Conservation (phyloP, 2,888 invertebrate species). For the Andricus quercusramuli region DNA sequence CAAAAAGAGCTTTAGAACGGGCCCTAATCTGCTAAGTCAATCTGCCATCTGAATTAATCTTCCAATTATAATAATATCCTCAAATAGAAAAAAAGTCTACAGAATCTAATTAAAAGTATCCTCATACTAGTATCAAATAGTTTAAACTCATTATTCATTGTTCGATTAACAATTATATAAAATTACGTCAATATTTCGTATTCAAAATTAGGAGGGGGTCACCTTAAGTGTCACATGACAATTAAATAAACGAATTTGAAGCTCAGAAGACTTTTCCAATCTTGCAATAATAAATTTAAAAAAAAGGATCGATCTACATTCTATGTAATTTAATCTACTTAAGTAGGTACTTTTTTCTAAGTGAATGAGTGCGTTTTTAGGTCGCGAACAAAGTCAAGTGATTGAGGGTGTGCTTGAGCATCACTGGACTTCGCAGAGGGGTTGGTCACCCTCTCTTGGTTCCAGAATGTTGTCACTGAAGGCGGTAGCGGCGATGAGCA, state of each 20-base stretch:
- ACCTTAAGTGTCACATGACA: no score
- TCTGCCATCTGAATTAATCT: no score
- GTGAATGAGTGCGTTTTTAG: conserved; percentile 36
- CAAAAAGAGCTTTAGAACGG: no score
- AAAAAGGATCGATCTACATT: not conserved
- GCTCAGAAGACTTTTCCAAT: not conserved
- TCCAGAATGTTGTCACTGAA: conserved; percentile 77
- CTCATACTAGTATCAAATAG: no score
- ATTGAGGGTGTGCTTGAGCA: conserved; percentile 66
- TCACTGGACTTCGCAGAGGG: conserved; percentile 73
- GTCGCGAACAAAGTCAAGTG: conserved; percentile 46
- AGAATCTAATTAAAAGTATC: no score
- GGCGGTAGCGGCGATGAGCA: conserved; percentile 71
- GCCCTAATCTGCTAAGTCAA: no score
- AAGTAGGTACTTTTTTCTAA: conserved; percentile 16
- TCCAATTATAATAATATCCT: no score
- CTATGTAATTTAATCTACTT: conserved; percentile 12
- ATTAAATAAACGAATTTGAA: not conserved
- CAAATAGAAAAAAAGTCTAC: no score
- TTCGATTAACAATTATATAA: no score
- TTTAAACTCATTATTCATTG: no score
- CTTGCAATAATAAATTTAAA: not conserved
- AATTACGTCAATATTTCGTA: no score
- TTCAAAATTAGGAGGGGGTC: no score
- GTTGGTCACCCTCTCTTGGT: conserved; percentile 74